Evolutionary conservation across 1,140 invertebrate species (phyloP).

Genomic region (Rhopalosiphum padi): DNA sequence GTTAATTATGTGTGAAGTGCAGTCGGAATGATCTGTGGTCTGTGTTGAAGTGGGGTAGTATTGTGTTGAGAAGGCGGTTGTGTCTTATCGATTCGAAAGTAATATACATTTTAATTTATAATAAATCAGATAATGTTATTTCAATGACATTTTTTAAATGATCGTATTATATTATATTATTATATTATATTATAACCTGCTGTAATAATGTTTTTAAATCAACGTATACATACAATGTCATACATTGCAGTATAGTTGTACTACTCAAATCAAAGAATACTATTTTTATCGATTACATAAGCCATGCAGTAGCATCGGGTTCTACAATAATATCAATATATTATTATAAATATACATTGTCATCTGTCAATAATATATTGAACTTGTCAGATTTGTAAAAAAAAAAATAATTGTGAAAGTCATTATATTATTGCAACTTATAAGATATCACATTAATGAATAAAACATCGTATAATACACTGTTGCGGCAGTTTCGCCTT

Average conservation of each 20-base stretch:
- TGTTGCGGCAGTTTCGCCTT: not conserved
- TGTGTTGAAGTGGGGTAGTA: not conserved
- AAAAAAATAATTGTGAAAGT: constrained; percentile 24
- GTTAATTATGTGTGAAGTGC: not conserved
- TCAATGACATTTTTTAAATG: not conserved
- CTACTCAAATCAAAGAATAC: not conserved
- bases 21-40: not conserved
- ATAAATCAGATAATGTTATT: not conserved
- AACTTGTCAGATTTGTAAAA: not conserved
- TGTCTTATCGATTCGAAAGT: constrained; percentile 15
- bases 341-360: constrained; percentile 15
- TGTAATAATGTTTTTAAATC: not conserved
- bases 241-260: not conserved
- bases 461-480: not conserved
- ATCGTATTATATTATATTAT: not conserved
- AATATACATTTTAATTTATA: not conserved
- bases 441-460: not conserved
- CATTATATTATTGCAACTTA: not conserved
- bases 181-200: not conserved
- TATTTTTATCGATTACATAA: constrained; percentile 2
- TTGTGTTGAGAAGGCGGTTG: not conserved
- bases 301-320: constrained; percentile 12
- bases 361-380: constrained; percentile 5
- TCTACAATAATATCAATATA: constrained; percentile 18
- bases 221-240: not conserved